Evolutionary conservation across 2,797 vertebrate genomes (phyloP), one percentile per base, ranked within the genome.

Genomic region (Acrocephalus scirpaceus): DNA sequence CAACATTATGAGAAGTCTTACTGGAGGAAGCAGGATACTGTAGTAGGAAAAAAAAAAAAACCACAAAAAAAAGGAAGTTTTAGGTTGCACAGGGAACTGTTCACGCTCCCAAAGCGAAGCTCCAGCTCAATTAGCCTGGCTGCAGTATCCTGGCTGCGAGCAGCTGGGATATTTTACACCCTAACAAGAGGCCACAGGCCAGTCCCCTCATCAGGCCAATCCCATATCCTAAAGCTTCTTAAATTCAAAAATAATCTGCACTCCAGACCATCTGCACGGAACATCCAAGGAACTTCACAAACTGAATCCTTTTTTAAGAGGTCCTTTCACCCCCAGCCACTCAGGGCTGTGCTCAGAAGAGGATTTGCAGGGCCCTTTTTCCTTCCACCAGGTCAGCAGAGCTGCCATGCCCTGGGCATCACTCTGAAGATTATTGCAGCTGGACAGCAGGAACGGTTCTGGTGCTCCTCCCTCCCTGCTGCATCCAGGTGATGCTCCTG

Each of bases 1-100:
- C 7, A 71, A 36, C 15, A 4, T 25, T 15, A 22, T 53, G 47
- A 22, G 8, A 78, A n/a, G 12, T 6, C 22, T 32, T 17, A 6
- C 1, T 42, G 20, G 5, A 71, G 9, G 19, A 66, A 77, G n/a
- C 9, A 53, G 67, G 64, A 57, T 15, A 5, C 4, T 5, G 5
- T 3, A 27, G 22, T 1, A 7, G 3, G 26, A n/a, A 25, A 62
- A 62, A 25, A 1, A 0, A 2, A 0, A 19, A 40, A 27, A 62
- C n/a, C n/a, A n/a, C n/a, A n/a, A n/a, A n/a, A 62, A 25, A 1
- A 0, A 2, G 0, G 19, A 79, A 62, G 16, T 69, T 86, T 48
- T 11, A 3, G 45, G 38, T 14, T 38, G 53, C 9, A 3, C 58
- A 45, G 50, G 42, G 51, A 84, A 25, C 19, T 26, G 16, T 5